Conservation (phyloP, 2,113 vertebrate genomes). For the Zosterops hypoxanthus region DNA sequence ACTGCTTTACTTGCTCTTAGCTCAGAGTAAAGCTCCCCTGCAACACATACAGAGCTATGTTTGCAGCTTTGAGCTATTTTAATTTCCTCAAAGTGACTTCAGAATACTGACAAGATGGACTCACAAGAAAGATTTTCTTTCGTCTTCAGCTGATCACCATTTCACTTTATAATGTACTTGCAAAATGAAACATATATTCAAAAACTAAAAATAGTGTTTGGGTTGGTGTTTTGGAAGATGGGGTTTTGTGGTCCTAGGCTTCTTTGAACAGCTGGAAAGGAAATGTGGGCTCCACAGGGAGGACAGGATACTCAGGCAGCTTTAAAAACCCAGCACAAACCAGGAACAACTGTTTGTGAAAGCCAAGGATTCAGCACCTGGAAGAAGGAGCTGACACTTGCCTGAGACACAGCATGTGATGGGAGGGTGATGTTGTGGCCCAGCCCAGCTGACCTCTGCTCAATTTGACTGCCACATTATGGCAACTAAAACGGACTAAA, state of each 20-base stretch:
- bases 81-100: background rate
- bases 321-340: background rate
- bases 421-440: background rate
- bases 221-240: background rate
- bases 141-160: background rate
- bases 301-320: background rate
- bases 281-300: background rate
- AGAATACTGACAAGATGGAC: background rate
- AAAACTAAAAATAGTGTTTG: background rate
- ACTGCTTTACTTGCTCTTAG: background rate
- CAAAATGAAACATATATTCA: background rate
- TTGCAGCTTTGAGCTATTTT: background rate
- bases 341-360: background rate
- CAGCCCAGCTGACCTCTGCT: background rate
- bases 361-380: background rate
- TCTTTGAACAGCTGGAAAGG: background rate
- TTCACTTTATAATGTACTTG: background rate
- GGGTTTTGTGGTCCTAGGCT: background rate
- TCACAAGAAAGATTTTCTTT: background rate
- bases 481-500: background rate
- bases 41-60: background rate
- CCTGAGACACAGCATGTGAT: rapidly evolving
- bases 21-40: background rate
- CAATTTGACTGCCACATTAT: background rate
- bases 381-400: background rate